Percentiles rank a stretch among this genome's conserved stretches.
These are phyloP conservation scores for Protophormia terraenovae DNA, from an alignment of 2,888 invertebrate species.

Conservation along the genomic window DNA sequence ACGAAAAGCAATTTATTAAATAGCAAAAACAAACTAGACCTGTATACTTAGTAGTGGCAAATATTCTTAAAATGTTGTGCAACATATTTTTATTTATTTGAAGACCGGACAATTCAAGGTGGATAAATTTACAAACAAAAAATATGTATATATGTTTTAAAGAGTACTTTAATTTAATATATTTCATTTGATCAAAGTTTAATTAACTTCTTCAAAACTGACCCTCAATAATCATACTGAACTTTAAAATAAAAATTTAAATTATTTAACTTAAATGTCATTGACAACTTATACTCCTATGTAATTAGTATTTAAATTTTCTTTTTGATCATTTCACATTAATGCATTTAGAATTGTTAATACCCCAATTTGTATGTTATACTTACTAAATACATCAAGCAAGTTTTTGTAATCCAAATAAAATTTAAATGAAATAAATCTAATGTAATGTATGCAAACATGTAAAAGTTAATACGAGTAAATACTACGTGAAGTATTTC, in stretches of 20 bases:
- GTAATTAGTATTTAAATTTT: neutral
- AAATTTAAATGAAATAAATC: conserved; percentile 24
- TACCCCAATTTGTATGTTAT: neutral
- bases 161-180: no score
- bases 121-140: neutral
- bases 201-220: neutral
- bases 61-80: conserved; percentile 19
- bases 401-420: neutral
- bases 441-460: neutral
- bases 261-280: conserved; percentile 17
- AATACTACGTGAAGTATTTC: neutral
- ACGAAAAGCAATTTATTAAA: neutral
- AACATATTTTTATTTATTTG: conserved; percentile 17
- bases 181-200: no score
- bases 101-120: conserved; percentile 5
- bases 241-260: neutral
- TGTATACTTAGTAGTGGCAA: neutral
- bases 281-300: neutral
- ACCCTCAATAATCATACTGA: neutral
- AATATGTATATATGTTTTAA: no score
- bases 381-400: neutral
- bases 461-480: neutral
- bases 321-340: neutral
- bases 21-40: neutral
- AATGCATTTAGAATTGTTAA: neutral